phyloP scores from a whole-genome alignment of 2,113 vertebrate genomes.

The Podarcis muralis region DNA sequence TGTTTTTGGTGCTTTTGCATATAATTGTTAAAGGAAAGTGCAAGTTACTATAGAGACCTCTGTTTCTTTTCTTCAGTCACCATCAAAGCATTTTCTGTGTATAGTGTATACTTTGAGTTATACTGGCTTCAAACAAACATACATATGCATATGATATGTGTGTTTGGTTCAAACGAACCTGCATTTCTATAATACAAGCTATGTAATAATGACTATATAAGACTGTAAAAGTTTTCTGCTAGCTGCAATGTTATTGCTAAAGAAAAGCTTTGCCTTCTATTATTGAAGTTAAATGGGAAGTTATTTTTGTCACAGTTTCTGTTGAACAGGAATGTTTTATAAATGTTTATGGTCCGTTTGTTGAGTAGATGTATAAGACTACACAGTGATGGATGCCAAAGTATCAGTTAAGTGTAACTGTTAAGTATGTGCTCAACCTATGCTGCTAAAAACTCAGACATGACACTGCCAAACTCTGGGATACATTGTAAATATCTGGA shows the following conservation, averaged over 20 bases:
- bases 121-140: constrained; percentile 19
- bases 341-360: constrained; percentile 54
- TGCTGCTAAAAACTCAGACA: constrained; percentile 51
- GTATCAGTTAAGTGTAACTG: constrained; percentile 51
- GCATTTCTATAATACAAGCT: constrained; percentile 34
- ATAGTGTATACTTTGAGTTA: constrained; percentile 16
- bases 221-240: constrained; percentile 39
- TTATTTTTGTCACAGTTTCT: constrained; percentile 53
- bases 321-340: constrained; percentile 57
- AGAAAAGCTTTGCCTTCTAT: constrained; percentile 54
- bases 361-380: constrained; percentile 53
- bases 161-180: constrained; percentile 49
- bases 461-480: constrained; percentile 46
- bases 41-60: constrained; percentile 31
- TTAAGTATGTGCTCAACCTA: constrained; percentile 59
- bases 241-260: constrained; percentile 49
- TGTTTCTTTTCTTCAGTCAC: constrained; percentile 37
- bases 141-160: constrained; percentile 6
- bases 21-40: constrained; percentile 46
- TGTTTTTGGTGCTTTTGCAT: constrained; percentile 39
- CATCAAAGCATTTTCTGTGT: constrained; percentile 44
- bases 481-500: constrained; percentile 70
- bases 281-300: constrained; percentile 50
- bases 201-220: constrained; percentile 48
- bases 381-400: constrained; percentile 48